Percentiles rank a stretch among this genome's conserved stretches.
These are phyloP conservation scores for Cynopterus sphinx DNA, from an alignment of 2,797 vertebrate species.

Conservation along the genomic window DNA sequence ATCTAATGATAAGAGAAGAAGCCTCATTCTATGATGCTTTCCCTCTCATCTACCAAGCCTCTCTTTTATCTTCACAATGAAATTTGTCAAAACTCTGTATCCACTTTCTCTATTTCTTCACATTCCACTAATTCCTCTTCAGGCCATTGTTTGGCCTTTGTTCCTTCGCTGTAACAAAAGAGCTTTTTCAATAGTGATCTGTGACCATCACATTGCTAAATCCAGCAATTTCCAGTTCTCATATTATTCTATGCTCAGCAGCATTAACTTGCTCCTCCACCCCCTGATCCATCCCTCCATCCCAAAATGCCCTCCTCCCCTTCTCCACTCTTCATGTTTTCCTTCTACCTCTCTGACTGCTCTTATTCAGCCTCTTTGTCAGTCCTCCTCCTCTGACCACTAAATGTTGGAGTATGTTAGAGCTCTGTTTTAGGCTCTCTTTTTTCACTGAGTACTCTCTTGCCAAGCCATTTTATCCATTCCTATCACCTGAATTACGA, in stretches of 20 bases:
- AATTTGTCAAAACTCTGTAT: not conserved
- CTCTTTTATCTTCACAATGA: not conserved
- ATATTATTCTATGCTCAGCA: not conserved
- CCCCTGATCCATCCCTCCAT: not conserved
- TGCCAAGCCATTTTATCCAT: not conserved
- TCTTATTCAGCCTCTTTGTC: not conserved
- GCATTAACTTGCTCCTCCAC: not conserved
- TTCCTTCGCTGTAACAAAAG: not conserved
- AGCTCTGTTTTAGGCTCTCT: not conserved
- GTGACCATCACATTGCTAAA: not conserved
- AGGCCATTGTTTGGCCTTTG: constrained; percentile 39
- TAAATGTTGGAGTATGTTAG: not conserved
- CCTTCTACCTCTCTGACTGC: not conserved
- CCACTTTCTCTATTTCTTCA: not conserved
- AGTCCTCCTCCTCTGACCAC: not conserved
- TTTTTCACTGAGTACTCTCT: not conserved
- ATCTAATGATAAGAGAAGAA: constrained; percentile 2
- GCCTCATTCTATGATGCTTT: not conserved
- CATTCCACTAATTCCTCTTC: not conserved
- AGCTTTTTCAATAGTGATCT: not conserved
- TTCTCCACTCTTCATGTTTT: not conserved
- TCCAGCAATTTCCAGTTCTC: not conserved
- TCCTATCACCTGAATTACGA: not conserved
- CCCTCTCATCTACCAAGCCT: not conserved
- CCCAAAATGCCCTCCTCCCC: not conserved